Conservation (phyloP, 2,888 invertebrate genomes). For the Chirona hameri region DNA sequence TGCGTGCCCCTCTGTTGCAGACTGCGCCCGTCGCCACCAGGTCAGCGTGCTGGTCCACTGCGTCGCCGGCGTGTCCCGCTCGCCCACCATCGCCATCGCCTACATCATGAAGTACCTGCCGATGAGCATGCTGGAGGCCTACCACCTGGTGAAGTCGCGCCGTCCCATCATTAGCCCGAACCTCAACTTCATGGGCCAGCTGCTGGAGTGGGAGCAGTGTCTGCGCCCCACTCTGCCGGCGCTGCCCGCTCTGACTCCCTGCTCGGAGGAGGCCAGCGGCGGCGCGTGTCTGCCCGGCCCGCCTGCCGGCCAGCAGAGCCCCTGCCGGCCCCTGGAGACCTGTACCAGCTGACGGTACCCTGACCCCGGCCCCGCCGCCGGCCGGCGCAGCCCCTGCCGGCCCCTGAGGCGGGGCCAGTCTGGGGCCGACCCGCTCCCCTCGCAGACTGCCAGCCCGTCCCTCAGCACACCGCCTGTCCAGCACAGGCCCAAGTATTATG, state of each 20-base stretch:
- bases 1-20: slow-evolving; percentile 52
- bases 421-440: too few species aligned
- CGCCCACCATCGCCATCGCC: slow-evolving; percentile 91
- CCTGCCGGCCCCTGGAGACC: slow-evolving; percentile 10
- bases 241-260: not conserved
- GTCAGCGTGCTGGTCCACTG: slow-evolving; percentile 80
- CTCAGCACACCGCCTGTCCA: not conserved
- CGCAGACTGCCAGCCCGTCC: too few species aligned
- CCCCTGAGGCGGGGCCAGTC: too few species aligned
- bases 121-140: slow-evolving; percentile 80
- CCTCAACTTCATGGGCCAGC: slow-evolving; percentile 88
- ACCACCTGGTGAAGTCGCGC: slow-evolving; percentile 75
- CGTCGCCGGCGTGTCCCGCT: slow-evolving; percentile 90
- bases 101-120: slow-evolving; percentile 78
- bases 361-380: not conserved
- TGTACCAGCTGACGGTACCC: not conserved
- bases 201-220: slow-evolving; percentile 75
- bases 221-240: slow-evolving; percentile 44
- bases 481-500: not conserved
- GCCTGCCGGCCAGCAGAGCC: not conserved
- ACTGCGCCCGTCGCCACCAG: slow-evolving; percentile 62
- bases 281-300: not conserved
- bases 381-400: not conserved
- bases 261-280: not conserved
- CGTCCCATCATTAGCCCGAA: slow-evolving; percentile 91